A percentile compares a stretch with the other conserved stretches of the same genome.
Conservation (phyloP, 1,140 invertebrate species). For the Pomacea maculata region DNA sequence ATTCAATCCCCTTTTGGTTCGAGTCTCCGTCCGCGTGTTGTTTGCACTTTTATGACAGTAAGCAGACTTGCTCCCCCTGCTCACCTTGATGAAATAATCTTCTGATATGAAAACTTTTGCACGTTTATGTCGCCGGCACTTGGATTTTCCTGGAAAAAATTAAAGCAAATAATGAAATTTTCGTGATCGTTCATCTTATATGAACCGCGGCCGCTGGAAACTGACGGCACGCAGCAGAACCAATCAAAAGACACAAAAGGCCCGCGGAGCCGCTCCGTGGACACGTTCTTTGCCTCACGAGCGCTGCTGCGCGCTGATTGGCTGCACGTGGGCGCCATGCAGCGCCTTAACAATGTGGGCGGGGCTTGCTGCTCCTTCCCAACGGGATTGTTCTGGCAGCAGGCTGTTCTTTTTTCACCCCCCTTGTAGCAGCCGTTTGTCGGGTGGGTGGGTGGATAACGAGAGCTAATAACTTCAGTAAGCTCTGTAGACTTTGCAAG, state of each 20-base stretch:
- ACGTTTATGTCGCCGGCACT: conserved; percentile 13
- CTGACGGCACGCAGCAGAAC: conserved; percentile 18
- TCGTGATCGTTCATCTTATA: conserved; percentile 34
- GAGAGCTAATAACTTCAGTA: too few species aligned
- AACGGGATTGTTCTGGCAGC: too few species aligned
- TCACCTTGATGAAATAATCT: conserved; percentile 7
- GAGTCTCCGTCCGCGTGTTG: not conserved
- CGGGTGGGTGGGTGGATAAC: too few species aligned
- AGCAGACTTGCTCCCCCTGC: not conserved
- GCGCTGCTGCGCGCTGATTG: conserved; percentile 15
- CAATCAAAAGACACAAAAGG: conserved; percentile 28
- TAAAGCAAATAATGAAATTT: conserved; percentile 45
- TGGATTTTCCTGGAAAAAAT: conserved; percentile 27
- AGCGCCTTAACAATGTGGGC: conserved; percentile 14
- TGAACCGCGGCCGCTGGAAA: conserved; percentile 13
- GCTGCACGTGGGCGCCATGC: not conserved
- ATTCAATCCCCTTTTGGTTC: conserved; percentile 3
- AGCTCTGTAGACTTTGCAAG: too few species aligned
- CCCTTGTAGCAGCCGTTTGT: too few species aligned
- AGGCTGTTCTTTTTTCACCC: too few species aligned
- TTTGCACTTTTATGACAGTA: not conserved
- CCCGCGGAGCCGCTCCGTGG: conserved; percentile 4
- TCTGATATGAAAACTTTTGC: conserved; percentile 20
- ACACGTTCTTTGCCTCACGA: not conserved
- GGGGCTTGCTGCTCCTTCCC: not conserved